Base-by-base conservation (phyloP, 2,888 invertebrate species). In the Phortica magna region DNA sequence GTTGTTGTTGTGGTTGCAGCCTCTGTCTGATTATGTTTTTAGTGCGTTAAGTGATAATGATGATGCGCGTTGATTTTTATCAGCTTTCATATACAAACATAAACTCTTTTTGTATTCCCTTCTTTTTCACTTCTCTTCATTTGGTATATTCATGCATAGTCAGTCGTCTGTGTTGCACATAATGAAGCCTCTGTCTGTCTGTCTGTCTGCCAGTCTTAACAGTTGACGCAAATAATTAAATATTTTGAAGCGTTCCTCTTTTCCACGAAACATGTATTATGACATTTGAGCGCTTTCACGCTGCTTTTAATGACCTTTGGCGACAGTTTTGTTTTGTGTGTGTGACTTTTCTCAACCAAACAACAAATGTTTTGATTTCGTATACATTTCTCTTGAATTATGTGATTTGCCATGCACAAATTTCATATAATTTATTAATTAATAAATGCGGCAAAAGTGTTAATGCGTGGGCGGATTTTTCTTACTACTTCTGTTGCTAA, bases 241-340 rank as follows among this genome's bases (percentile, higher is more conserved):
- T 68, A 41, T 43, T 43, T 70, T 68, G 42, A 19, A 70, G 22
- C 41, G 17, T 19, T 75, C 57, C n/a, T 78, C 64, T 57, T 74
- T 89, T 90, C 89, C 83, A 82, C 81, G 86, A 61, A 89, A 87
- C 1, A 31, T 31, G 88, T 89, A 89, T 89, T 90, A 89, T 89
- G 89, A 89, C 89, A 89, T 89, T 89, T 87, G 88, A 89, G 86
- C 85, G 83, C 82, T 84, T 88, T 88, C 89, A 89, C 83, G 89
- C 85, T 83, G 81, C 55, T 82, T 89, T 90, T 84, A 78, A 84
- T 83, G 84, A 77, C 81, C 81, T 82, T 83, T 83, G 83, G 85
- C 83, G 85, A 88, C 87, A 86, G 84, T 76, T 76, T 72, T 31
- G 53, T 42, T 73, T 71, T 71, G 57, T 65, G 71, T 42, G 76